Base-by-base conservation (phyloP, 2,888 invertebrate species). In the Synergus itoensis region DNA sequence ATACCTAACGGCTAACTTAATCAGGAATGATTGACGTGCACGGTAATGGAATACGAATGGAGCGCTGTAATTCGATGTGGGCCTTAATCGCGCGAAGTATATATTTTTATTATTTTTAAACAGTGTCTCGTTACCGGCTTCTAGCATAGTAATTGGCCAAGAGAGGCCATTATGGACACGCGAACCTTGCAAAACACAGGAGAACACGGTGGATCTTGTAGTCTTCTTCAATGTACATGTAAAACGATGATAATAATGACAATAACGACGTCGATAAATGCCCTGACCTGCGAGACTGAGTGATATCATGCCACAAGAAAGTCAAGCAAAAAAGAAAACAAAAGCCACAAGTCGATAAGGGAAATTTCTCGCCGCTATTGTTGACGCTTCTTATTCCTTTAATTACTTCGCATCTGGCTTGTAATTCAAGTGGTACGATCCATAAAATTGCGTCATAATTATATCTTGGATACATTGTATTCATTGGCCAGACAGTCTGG, bases 131-230 rank as follows among this genome's bases (percentile, higher is more conserved):
- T 73, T 73, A 73, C 73, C 73, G 36, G 73, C 73, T 73, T 73
- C 73, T 73, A 73, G 73, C 53, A n/a, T 53, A n/a, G 73, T 73
- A 53, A 73, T 73, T 73, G 73, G 73, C 73, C 53, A 73, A 73
- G 36, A 73, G 36, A 45, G 53, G 73, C 53, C 53, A 73, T 73
- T 73, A 73, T 48, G 36, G 53, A 73, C 73, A 73, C 73, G 73
- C 73, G 73, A 73, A 73, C 73, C 53, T 43, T 73, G 73, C 73
- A n/a, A 73, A 73, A 73, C 73, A 65, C 65, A n/a, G 64, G 40
- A 64, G 64, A 64, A 64, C 64, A 69, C 48, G 36, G 53, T 36
- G 73, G 53, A 53, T 73, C 53, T 65, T 67, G 43, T 48, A 69
- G 21, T 69, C 69, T 53, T 73, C 43, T 73, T n/a, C 36, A 53